Evolutionary conservation across 2,888 invertebrate species (phyloP).

Genomic region (Empis stercorea): DNA sequence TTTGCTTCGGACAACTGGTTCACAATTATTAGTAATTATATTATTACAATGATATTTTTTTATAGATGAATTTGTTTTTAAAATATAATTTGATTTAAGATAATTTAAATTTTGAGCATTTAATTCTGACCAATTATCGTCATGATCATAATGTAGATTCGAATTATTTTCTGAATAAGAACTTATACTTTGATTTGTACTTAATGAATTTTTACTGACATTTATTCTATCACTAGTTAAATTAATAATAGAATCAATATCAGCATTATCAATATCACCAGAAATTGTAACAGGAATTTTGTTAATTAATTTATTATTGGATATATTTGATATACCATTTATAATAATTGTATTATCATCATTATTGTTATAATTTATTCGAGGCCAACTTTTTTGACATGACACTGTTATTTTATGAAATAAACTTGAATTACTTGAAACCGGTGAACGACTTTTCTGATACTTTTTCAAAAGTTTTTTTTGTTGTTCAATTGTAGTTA

Average conservation of each 20-base stretch:
- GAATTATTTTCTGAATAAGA: background rate
- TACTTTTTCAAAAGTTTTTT: background rate
- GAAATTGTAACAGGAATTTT: conserved; percentile 20
- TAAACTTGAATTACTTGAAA: conserved; percentile 6
- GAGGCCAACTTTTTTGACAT: conserved; percentile 12
- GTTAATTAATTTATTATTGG: background rate
- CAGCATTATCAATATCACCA: conserved; percentile 18
- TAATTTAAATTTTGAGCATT: background rate
- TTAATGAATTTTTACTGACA: conserved; percentile 33
- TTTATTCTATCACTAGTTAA: conserved; percentile 31
- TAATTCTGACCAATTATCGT: background rate
- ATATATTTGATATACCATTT: background rate
- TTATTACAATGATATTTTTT: background rate
- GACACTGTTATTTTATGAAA: conserved; percentile 10
- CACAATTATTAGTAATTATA: background rate
- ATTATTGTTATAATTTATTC: conserved; percentile 9
- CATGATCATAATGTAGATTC: background rate
- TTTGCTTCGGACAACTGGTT: conserved; percentile 31
- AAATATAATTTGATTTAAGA: too few relatives aligned
- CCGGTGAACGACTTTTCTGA: conserved; percentile 11
- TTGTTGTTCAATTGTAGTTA: background rate
- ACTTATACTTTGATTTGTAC: conserved; percentile 7
- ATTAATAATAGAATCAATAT: conserved; percentile 32
- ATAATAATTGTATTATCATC: background rate
- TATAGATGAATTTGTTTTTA: too few relatives aligned